Evolutionary conservation across 2,888 invertebrate genomes (phyloP).

Genomic region (Lasioglossum morio): DNA sequence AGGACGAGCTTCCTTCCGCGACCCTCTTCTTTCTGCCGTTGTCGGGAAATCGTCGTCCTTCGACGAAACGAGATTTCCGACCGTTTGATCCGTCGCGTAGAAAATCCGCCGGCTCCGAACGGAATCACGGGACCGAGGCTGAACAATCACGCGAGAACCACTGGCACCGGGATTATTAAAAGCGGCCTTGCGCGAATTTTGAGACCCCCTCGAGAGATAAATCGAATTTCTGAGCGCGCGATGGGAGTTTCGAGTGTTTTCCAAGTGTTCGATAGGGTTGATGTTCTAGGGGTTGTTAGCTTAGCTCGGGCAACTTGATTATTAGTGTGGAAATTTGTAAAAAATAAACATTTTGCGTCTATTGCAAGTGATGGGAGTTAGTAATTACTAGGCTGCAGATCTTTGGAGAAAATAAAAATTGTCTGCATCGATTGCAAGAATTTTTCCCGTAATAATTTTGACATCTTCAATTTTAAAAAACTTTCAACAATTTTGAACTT

Average conservation of each 20-base stretch:
- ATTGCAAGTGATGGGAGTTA: neutral
- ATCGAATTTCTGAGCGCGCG: neutral
- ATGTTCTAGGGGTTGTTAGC: neutral
- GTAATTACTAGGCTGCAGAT: too few relatives aligned
- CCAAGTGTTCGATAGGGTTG: neutral
- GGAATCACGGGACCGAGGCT: neutral
- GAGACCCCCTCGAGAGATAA: neutral
- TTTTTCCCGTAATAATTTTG: too few relatives aligned
- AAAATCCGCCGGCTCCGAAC: neutral
- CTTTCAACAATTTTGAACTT: too few relatives aligned
- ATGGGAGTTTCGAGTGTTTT: neutral
- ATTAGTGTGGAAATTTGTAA: neutral
- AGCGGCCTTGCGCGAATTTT: neutral
- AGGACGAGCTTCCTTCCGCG: conserved; percentile 39
- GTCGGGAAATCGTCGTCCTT: conserved; percentile 15
- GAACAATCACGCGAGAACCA: neutral
- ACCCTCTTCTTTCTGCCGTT: conserved; percentile 18
- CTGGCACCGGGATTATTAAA: neutral
- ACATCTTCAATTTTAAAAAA: too few relatives aligned
- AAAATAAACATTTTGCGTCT: neutral
- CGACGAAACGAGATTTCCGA: conserved; percentile 27
- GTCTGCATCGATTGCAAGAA: too few relatives aligned
- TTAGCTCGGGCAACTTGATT: neutral
- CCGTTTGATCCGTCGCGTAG: conserved; percentile 23
- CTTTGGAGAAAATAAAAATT: too few relatives aligned